Percentiles rank a stretch among this genome's conserved stretches.
Evolutionary conservation across 2,113 vertebrate species (phyloP).

Genomic region (Brachyhypopomus gauderio): DNA sequence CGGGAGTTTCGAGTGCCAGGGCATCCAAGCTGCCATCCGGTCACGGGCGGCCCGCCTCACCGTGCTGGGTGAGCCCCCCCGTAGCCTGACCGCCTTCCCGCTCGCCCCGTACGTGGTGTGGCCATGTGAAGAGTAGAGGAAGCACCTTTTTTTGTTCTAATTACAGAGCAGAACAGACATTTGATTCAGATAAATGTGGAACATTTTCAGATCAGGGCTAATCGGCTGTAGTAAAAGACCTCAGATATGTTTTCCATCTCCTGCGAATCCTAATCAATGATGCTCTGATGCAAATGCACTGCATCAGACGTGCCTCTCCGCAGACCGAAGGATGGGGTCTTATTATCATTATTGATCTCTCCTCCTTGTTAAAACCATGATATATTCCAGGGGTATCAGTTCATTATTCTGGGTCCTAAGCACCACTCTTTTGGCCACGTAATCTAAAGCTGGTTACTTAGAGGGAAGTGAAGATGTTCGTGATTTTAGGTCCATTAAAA

Average conservation of each 20-base stretch:
- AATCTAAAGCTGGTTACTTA: slow-evolving; percentile 54
- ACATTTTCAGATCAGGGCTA: slow-evolving; percentile 53
- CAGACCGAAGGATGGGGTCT: slow-evolving; percentile 31
- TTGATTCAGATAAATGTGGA: slow-evolving; percentile 34
- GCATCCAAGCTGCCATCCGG: slow-evolving; percentile 87
- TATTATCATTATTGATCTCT: slow-evolving; percentile 61
- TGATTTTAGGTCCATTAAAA: slow-evolving; percentile 59
- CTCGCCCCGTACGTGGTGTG: no score
- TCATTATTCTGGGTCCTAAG: slow-evolving; percentile 55
- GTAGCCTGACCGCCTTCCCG: background rate
- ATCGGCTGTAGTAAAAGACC: slow-evolving; percentile 53
- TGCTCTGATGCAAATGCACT: slow-evolving; percentile 47
- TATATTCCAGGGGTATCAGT: slow-evolving; percentile 59
- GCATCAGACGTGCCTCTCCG: slow-evolving; percentile 36
- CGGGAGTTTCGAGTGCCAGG: slow-evolving; percentile 88
- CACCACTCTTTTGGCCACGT: slow-evolving; percentile 42
- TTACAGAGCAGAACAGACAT: slow-evolving; percentile 24
- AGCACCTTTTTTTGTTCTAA: background rate
- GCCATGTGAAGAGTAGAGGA: background rate
- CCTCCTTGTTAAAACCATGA: slow-evolving; percentile 61
- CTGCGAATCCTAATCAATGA: slow-evolving; percentile 49
- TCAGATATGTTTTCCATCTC: slow-evolving; percentile 57
- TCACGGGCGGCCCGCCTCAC: slow-evolving; percentile 87
- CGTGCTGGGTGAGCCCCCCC: slow-evolving; percentile 78
- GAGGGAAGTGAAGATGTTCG: slow-evolving; percentile 51